These are phyloP conservation scores for Diplazon laetatorius DNA, from an alignment of 2,888 invertebrate species.

Conservation along the genomic window DNA sequence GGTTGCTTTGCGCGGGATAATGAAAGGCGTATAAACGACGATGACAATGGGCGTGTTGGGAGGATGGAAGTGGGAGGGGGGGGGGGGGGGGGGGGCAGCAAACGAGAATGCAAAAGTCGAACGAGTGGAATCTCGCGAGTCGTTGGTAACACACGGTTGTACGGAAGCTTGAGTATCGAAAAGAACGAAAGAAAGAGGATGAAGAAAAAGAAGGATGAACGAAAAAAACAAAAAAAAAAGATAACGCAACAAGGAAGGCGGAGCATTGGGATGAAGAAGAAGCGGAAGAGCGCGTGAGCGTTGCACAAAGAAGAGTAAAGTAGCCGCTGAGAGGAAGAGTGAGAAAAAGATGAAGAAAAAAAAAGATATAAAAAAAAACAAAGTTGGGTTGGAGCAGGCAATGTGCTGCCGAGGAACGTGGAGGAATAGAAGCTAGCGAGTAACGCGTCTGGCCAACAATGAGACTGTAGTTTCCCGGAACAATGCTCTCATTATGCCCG, in stretches of 20 bases:
- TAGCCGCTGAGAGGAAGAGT: conserved; percentile 24
- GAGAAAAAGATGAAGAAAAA: conserved; percentile 59
- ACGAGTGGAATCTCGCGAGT: conserved; percentile 55
- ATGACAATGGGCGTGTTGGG: too few relatives aligned
- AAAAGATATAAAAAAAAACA: too few relatives aligned
- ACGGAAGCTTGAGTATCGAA: conserved; percentile 44
- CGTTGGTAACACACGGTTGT: conserved; percentile 48
- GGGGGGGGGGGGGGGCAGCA: too few relatives aligned
- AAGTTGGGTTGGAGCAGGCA: conserved; percentile 51
- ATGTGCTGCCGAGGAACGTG: conserved; percentile 30
- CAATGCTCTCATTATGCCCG: conserved; percentile 80
- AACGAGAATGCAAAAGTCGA: conserved; percentile 46
- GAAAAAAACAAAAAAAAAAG: conserved; percentile 20
- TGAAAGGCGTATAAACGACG: conserved; percentile 20
- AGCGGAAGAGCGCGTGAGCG: conserved; percentile 15
- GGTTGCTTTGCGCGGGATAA: background rate
- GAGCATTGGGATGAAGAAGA: conserved; percentile 29
- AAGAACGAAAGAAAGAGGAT: conserved; percentile 2
- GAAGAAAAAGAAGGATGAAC: conserved; percentile 57
- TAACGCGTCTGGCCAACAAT: conserved; percentile 77
- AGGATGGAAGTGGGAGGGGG: too few relatives aligned
- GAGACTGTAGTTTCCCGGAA: conserved; percentile 80
- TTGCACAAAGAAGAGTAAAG: conserved; percentile 46
- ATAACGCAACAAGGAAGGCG: conserved; percentile 48
- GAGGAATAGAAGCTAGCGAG: conserved; percentile 62